Evolutionary conservation across 2,113 vertebrate species (phyloP).

Genomic region (Mirounga angustirostris): DNA sequence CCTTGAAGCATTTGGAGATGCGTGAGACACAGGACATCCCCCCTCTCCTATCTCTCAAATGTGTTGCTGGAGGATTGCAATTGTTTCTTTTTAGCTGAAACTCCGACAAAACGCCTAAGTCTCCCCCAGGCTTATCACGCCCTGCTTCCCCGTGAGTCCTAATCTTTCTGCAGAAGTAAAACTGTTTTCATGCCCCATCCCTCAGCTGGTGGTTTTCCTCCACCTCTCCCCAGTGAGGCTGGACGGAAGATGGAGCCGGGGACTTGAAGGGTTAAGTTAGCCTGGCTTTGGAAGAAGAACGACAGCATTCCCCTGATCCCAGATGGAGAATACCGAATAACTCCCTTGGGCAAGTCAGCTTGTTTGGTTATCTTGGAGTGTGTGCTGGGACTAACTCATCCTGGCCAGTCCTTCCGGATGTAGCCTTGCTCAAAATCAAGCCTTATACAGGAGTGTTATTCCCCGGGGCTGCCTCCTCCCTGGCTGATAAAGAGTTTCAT

Average conservation of each 20-base stretch:
- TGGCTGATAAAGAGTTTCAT: slow-evolving; percentile 65
- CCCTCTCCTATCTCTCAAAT: slow-evolving; percentile 27
- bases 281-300: background rate
- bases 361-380: slow-evolving; percentile 79
- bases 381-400: slow-evolving; percentile 59
- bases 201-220: background rate
- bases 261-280: background rate
- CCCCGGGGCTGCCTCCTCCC: slow-evolving; percentile 46
- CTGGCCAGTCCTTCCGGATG: slow-evolving; percentile 71
- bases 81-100: slow-evolving; percentile 68
- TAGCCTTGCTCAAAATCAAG: slow-evolving; percentile 62
- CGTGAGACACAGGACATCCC: background rate
- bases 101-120: background rate
- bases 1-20: slow-evolving; percentile 65
- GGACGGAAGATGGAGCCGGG: background rate
- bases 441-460: slow-evolving; percentile 32
- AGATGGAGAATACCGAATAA: slow-evolving; percentile 38
- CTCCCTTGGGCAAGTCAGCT: slow-evolving; percentile 29
- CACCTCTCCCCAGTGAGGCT: background rate
- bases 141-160: background rate
- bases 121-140: background rate
- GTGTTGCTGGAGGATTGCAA: background rate
- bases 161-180: slow-evolving; percentile 44
- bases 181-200: slow-evolving; percentile 9
- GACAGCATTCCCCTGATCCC: background rate